Conservation (phyloP, 2,113 vertebrate genomes). For the Pogona vitticeps region DNA sequence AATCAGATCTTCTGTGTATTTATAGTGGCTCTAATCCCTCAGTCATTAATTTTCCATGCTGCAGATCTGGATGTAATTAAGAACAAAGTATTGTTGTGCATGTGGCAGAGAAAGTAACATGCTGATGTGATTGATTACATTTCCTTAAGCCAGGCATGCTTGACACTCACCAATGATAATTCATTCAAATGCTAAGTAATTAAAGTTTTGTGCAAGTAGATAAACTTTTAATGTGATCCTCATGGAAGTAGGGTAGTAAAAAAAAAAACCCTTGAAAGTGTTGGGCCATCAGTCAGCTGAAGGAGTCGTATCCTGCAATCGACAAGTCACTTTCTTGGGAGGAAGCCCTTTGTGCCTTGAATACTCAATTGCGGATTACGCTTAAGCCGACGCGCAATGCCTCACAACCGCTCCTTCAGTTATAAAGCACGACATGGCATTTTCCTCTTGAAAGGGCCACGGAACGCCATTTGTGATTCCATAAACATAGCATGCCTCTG, state of each 20-base stretch:
- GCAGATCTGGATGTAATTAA: slow-evolving; percentile 65
- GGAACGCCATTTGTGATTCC: neutral
- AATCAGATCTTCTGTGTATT: slow-evolving; percentile 57
- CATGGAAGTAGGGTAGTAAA: slow-evolving; percentile 16
- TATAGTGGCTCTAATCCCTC: slow-evolving; percentile 57
- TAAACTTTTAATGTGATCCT: slow-evolving; percentile 48
- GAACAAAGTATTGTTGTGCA: slow-evolving; percentile 46
- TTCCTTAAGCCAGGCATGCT: slow-evolving; percentile 60
- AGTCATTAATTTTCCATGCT: slow-evolving; percentile 60
- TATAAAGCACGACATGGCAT: neutral
- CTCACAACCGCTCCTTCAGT: neutral
- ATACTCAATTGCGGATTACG: neutral
- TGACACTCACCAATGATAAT: slow-evolving; percentile 54
- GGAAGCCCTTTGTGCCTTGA: neutral
- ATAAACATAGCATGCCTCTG: neutral
- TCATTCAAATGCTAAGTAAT: slow-evolving; percentile 54
- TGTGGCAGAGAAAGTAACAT: slow-evolving; percentile 58
- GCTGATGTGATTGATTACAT: slow-evolving; percentile 52
- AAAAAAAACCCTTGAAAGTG: slow-evolving; percentile 36
- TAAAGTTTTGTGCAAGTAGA: slow-evolving; percentile 45
- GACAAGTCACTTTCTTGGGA: neutral
- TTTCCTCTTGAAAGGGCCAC: neutral
- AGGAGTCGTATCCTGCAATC: neutral
- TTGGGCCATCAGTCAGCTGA: neutral
- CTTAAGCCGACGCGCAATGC: neutral